Evolutionary conservation across 1,140 invertebrate genomes (phyloP), one percentile per base, ranked within the genome.

Genomic region (Camponotus vicinus): DNA sequence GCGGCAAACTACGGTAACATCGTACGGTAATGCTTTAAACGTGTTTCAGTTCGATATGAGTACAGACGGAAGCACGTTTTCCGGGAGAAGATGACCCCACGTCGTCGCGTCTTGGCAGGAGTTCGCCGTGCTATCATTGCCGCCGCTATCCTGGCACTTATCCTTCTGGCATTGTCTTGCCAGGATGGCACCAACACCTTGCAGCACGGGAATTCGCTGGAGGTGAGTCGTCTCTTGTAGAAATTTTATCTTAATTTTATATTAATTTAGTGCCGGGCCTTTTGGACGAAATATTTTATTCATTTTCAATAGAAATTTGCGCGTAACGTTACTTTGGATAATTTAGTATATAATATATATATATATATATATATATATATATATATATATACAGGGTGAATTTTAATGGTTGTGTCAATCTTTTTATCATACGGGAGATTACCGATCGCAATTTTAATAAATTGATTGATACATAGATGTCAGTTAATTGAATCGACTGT

Each of bases 21-120:
- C 21, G 8, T 79, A 42, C 18, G 64, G 11, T 70, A 40, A n/a
- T 7, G 15, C 37, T 70, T 2, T 40, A 27, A 78, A 80, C 37
- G 9, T 89, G 71, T 79, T 92, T 90, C 93, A 95, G 95, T 94
- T 76, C 94, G 95, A 86, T 95, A 95, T 95, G 95, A 95, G 86
- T 94, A 95, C 89, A 94, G 92, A 88, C 92, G 92, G 86, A 94
- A 93, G 90, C 92, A 92, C 85, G 91, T 92, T 73, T 88, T 91
- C 61, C 87, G 93, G 85, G 94, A 95, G 86, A 95, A 95, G 95
- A 95, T 95, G 95, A 95, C 95, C 87, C 82, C 92, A 89, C 94
- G 94, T 88, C 91, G 95, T 86, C 92, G 94, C 82, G 91, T 95
- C 90, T 92, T 95, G 87, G 92, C 94, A 45, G 94, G 92, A 61